Percentiles rank a stretch among this genome's conserved stretches.
Conservation (phyloP, 2,113 vertebrate species). For the Lathamus discolor region DNA sequence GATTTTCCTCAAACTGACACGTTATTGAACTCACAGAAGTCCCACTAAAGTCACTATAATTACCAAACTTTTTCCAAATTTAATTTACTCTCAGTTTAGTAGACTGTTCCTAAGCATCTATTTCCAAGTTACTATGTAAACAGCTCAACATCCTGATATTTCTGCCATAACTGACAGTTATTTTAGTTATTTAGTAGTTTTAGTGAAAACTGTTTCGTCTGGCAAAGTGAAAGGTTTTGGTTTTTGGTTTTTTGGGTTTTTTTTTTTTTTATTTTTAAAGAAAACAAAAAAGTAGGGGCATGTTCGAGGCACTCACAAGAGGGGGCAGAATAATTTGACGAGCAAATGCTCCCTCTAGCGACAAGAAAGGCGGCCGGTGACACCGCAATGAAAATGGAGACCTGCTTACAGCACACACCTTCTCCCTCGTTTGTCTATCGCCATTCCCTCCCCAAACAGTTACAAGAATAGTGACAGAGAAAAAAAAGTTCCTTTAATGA, state of each 20-base stretch:
- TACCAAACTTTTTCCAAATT: not conserved
- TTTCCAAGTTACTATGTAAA: constrained; percentile 5
- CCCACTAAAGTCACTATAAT: not conserved
- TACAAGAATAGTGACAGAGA: not conserved
- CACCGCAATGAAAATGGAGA: not conserved
- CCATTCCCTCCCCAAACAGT: too few species aligned
- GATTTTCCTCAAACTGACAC: not conserved
- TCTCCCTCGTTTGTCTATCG: too few species aligned
- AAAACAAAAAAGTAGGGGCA: too few species aligned
- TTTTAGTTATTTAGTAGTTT: not conserved
- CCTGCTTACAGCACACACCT: too few species aligned
- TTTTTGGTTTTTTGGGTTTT: too few species aligned
- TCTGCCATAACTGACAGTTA: not conserved
- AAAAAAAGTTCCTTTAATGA: not conserved
- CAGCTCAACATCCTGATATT: not conserved
- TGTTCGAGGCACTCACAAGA: accelerated
- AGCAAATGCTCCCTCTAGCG: constrained; percentile 36
- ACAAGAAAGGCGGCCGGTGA: not conserved
- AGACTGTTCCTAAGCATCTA: not conserved
- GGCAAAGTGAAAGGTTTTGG: not conserved
- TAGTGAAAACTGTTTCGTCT: not conserved
- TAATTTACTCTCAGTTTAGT: not conserved
- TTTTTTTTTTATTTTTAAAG: too few species aligned
- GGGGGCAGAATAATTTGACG: not conserved
- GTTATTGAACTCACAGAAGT: not conserved